Percentiles rank a stretch among this genome's conserved stretches.
phyloP scores from a whole-genome alignment of 2,113 vertebrate species.

The Trinectes maculatus region DNA sequence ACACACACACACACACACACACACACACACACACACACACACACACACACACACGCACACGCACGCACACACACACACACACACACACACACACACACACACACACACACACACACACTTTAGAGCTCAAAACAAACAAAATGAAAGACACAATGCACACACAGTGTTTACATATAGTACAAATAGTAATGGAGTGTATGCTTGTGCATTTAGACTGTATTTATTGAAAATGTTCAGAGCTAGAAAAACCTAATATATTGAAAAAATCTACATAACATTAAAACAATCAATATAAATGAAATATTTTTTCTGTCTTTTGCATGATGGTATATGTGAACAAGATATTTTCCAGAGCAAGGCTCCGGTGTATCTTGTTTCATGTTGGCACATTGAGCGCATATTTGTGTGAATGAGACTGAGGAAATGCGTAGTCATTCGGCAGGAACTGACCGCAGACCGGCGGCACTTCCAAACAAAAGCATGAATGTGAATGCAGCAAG shows the following conservation, averaged over 20 bases:
- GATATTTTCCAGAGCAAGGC: not conserved
- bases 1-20: not conserved
- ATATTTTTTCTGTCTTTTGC: not conserved
- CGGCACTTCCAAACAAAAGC: slow-evolving; percentile 41
- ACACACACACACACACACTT: slow-evolving; percentile 3
- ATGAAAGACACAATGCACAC: too few relatives aligned
- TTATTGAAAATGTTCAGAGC: not conserved
- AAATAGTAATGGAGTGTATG: not conserved
- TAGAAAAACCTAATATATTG: too few relatives aligned
- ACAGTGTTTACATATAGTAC: too few relatives aligned
- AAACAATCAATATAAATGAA: not conserved
- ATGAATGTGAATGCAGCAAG: slow-evolving; percentile 50
- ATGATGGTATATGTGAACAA: not conserved
- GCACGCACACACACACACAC: not conserved
- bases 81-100: not conserved
- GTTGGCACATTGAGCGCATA: slow-evolving; percentile 24
- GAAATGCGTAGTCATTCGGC: slow-evolving; percentile 52
- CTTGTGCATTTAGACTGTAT: not conserved
- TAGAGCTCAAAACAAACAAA: too few relatives aligned
- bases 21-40: slow-evolving; percentile 8
- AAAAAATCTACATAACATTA: too few relatives aligned
- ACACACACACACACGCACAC: not conserved
- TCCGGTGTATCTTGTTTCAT: slow-evolving; percentile 22
- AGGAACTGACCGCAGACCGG: slow-evolving; percentile 43
- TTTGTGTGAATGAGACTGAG: slow-evolving; percentile 52